Evolutionary conservation across 2,888 invertebrate species (phyloP), one percentile per base, ranked within the genome.

Genomic region (Stenotaenia linearis): DNA sequence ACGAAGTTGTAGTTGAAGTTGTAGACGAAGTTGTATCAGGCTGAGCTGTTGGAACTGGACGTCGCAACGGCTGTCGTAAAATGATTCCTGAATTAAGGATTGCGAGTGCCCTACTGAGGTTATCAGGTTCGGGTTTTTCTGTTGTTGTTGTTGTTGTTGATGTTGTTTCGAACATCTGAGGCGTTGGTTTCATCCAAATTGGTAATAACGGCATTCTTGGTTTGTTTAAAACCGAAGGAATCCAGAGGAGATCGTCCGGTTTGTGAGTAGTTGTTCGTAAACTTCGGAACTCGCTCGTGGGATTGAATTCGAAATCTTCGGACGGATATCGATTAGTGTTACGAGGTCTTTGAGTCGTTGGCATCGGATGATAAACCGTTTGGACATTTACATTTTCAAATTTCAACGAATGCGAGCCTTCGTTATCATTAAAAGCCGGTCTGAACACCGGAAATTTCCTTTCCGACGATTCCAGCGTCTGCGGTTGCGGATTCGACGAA

Each of bases 171-270:
- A 50, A 18, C 50, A 50, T 50, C 5, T 28, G 23, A 1, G 69
- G 23, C 25, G 69, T 69, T 69, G 69, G 69, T 28, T 69, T 69
- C 69, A 25, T 69, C 69, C 69, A 69, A 69, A 69, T 69, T 25
- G 69, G 69, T 12, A 1, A 9, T 5, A 12, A 12, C 3, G 69
- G 69, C 69, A 69, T 69, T 12, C 69, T 25, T 12, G 69, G 69
- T 28, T 69, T 69, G 10, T 28, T 69, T 4, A 28, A 25, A n/a
- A 28, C 15, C 25, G 69, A 1, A 1, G 69, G 69, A 10, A 69
- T 69, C 69, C 69, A 69, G 6, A 25, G 69, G 9, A 69, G 28
- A n/a, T 69, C 69, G 9, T 69, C 69, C 10, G 28, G 69, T 28
- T 28, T 69, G 3, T 69, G 69, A 12, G 50, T 50, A 18, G 50